These are phyloP conservation scores for Sturnira hondurensis DNA, from an alignment of 2,113 vertebrate species.

Conservation along the genomic window DNA sequence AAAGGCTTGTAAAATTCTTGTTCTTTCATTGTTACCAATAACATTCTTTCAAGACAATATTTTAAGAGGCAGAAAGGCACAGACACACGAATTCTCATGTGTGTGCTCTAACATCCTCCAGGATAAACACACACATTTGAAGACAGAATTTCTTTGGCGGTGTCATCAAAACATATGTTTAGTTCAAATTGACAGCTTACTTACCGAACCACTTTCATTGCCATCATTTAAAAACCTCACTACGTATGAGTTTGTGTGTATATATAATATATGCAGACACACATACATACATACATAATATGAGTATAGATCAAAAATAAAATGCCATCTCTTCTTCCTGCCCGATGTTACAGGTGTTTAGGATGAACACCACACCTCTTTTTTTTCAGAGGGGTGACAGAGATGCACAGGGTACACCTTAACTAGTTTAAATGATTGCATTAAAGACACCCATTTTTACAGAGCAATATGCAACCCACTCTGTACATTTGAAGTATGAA, in stretches of 20 bases:
- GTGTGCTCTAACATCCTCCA: conserved; percentile 5
- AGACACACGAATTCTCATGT: not conserved
- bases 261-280: not conserved
- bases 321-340: not conserved
- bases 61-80: conserved; percentile 22
- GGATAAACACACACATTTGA: conserved; percentile 5
- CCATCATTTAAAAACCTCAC: conserved; percentile 5
- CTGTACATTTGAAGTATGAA: not conserved
- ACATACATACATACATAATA: not conserved
- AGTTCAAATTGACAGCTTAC: conserved; percentile 38
- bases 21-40: conserved; percentile 18
- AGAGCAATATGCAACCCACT: not conserved
- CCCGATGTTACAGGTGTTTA: not conserved
- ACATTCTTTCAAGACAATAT: conserved; percentile 3
- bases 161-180: conserved; percentile 45
- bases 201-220: not conserved
- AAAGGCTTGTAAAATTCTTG: conserved; percentile 34
- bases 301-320: not conserved
- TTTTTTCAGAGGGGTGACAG: not conserved
- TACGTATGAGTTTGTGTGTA: not conserved
- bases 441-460: not conserved
- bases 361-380: not conserved
- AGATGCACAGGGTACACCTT: not conserved
- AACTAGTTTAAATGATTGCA: not conserved
- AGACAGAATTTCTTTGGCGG: conserved; percentile 16